phyloP scores from a whole-genome alignment of 2,113 vertebrate species.

The Festucalex cinctus region DNA sequence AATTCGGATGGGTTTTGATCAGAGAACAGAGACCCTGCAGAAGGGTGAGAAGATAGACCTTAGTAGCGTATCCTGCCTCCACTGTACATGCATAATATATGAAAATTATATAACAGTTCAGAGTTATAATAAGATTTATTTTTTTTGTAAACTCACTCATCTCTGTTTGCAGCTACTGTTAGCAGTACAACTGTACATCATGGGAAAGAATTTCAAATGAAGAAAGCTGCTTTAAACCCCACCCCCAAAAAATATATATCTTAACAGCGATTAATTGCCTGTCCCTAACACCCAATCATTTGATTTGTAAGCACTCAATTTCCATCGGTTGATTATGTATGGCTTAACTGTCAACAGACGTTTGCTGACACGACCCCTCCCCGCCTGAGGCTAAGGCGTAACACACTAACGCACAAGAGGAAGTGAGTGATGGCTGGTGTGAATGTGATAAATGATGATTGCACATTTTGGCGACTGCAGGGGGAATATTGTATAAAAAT shows the following conservation, averaged over 20 bases:
- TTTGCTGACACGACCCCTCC: background rate
- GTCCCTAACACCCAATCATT: too few relatives aligned
- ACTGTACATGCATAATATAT: background rate
- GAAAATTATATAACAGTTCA: too few relatives aligned
- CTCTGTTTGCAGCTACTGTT: too few relatives aligned
- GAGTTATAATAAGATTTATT: too few relatives aligned
- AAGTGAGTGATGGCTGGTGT: background rate
- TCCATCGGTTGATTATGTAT: background rate
- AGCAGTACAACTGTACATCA: too few relatives aligned
- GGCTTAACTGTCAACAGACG: background rate
- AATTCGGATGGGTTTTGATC: slow-evolving; percentile 65
- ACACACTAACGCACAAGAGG: background rate
- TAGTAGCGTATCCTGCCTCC: background rate
- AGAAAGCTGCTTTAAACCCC: too few relatives aligned
- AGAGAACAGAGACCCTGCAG: slow-evolving; percentile 47
- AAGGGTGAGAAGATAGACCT: background rate
- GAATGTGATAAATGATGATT: background rate
- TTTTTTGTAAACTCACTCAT: too few relatives aligned
- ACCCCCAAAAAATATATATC: background rate
- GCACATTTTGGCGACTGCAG: background rate
- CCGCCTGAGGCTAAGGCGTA: background rate
- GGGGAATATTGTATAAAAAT: too few relatives aligned
- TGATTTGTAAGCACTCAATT: too few relatives aligned
- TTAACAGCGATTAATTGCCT: background rate
- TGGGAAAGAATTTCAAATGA: too few relatives aligned